Base-by-base conservation (phyloP, 1,140 invertebrate genomes). In the Andricus grossulariae region DNA sequence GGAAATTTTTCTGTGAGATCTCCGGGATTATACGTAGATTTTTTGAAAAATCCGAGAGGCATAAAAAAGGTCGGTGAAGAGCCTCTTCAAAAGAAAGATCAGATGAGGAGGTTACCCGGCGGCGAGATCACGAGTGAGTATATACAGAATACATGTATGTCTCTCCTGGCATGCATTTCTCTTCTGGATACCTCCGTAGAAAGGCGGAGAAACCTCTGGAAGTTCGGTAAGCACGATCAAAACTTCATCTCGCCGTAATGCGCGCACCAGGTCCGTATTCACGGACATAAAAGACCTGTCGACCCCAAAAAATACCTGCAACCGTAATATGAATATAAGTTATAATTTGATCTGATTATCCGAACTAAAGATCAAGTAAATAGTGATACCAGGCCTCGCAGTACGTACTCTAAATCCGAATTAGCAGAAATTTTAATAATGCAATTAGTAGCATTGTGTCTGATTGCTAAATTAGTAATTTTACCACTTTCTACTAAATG, bases 141-240 rank as follows among this genome's bases (percentile, higher is more conserved):
- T 21, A 60, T 60, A 60, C 21, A 11, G 66, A 73, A 73, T 72
- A 54, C 57, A 73, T 80, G 72, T 76, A 72, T 18, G 72, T 73
- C 25, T 21, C 55, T 73, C 71, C 79, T 16, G 15, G 39, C 75
- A 74, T 74, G 78, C 86, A 83, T 88, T 87, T 88, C 86, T 86
- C 84, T 81, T 74, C 77, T 80, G 78, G 82, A 87, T 84, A 84
- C 82, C 81, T 83, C 82, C 80, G 82, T 88, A 89, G 88, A 88
- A 89, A 89, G 88, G 88, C 82, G 77, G 85, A 85, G 88, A 89
- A 88, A 86, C 87, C 76, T 86, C 82, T 86, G 76, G 83, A 88
- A 87, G 83, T 71, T 75, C 78, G 39, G 78, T 79, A 77, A 82
- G 77, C 54, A 78, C 80, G 66, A 80, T 82, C 72, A 78, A 77